These are phyloP conservation scores for Catocala nupta DNA, from an alignment of 2,888 invertebrate species.

Conservation along the genomic window DNA sequence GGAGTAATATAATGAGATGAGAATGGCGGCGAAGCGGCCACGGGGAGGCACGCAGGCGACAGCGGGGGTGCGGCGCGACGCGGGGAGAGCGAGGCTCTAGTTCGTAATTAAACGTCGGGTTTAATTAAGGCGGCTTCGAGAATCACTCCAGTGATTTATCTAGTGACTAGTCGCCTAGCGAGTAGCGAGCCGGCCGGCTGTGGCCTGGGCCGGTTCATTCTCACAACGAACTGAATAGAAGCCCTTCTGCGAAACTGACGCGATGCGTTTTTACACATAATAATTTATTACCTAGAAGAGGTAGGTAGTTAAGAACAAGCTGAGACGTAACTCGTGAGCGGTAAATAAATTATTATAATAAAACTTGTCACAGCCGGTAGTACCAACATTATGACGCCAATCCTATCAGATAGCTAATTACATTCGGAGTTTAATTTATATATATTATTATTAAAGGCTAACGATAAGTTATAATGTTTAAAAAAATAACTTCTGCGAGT, in stretches of 20 bases:
- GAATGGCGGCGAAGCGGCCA: slow-evolving; percentile 26
- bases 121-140: slow-evolving; percentile 65
- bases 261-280: slow-evolving; percentile 52
- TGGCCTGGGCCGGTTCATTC: slow-evolving; percentile 11
- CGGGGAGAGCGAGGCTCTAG: slow-evolving; percentile 30
- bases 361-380: too few relatives aligned
- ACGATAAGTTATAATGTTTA: too few relatives aligned
- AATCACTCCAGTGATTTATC: slow-evolving; percentile 62
- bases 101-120: slow-evolving; percentile 69
- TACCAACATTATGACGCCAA: too few relatives aligned
- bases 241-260: slow-evolving; percentile 51
- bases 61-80: slow-evolving; percentile 15
- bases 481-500: too few relatives aligned
- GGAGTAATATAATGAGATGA: slow-evolving; percentile 35
- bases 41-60: slow-evolving; percentile 20
- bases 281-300: neutral
- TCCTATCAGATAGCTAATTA: too few relatives aligned
- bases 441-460: too few relatives aligned
- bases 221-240: slow-evolving; percentile 13
- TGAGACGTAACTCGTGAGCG: too few relatives aligned
- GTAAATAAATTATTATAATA: too few relatives aligned
- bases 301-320: neutral
- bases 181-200: neutral
- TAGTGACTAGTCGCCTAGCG: slow-evolving; percentile 45
- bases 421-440: too few relatives aligned